Base-by-base conservation (phyloP, 2,113 vertebrate species). In the Tauraco erythrolophus region DNA sequence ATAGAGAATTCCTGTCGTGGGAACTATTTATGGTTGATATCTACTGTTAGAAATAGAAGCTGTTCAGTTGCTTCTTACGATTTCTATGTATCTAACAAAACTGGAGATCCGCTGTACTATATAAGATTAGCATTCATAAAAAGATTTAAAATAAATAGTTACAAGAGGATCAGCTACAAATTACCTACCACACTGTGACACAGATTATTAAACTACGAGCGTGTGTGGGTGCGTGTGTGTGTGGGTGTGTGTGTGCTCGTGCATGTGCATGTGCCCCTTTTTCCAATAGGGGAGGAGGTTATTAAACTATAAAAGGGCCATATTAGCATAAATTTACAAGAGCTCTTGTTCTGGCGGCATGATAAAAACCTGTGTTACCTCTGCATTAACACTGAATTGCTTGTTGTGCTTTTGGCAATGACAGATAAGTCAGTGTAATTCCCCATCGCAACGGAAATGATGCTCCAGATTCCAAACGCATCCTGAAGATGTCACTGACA, bases 371-470 rank as follows among this genome's bases (percentile, higher is more conserved):
- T 97, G 98, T 99, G 99, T 98, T 99, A 99, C 99, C 99, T 99
- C 99, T 98, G 97, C 98, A 98, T 98, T 98, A 98, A 98, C 98
- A 98, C 98, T 98, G 98, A 98, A 98, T 98, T 98, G 98, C 99
- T 99, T 98, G 98, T 99, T 99, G 99, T 99, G 99, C 98, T 99
- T 99, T 99, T 99, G 99, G 98, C 98, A 99, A 98, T 99, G 99
- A 99, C 99, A 99, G 99, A 99, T 99, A 99, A 99, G 98, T 99
- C 99, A 98, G 98, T 98, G 98, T 99, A 99, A 99, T 99, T 99
- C 99, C 98, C 98, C 98, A 98, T 98, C 96, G 98, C 98, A 98
- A 98, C 96, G 96, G 99, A 99, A 99, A 99, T 98, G 98, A 98
- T 99, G 98, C 99, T 98, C 98, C 97, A 98, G 98, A 99, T 99